phyloP scores from a whole-genome alignment of 2,113 vertebrate species.

The Platysteira castanea region DNA sequence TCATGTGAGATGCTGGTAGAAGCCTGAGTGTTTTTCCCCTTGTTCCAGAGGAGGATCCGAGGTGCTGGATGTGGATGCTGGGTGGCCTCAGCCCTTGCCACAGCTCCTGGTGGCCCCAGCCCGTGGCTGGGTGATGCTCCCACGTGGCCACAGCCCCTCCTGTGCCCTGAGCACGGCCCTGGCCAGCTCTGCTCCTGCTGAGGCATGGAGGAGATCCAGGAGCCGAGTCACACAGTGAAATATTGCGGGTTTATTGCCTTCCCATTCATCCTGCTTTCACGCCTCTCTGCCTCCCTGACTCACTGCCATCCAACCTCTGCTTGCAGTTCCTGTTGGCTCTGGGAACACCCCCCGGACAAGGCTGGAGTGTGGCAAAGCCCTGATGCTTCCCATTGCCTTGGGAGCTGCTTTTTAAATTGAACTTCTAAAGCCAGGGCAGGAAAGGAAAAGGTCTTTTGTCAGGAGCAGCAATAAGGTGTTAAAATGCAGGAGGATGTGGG shows the following conservation, averaged over 20 bases:
- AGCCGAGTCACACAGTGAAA: neutral
- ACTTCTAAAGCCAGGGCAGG: neutral
- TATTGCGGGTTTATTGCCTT: neutral
- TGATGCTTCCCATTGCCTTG: neutral
- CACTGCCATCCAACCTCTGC: neutral
- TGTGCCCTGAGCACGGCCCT: neutral
- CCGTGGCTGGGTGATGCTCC: accelerated
- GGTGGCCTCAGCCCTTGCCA: neutral
- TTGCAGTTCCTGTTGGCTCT: neutral
- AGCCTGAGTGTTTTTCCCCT: neutral
- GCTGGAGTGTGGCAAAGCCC: neutral
- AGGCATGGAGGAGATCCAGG: slow-evolving; percentile 7
- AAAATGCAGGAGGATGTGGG: neutral
- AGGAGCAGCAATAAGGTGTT: neutral
- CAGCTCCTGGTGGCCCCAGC: neutral
- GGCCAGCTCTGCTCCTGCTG: neutral
- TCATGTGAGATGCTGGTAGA: neutral
- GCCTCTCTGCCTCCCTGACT: slow-evolving; percentile 57
- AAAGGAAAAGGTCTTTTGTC: neutral
- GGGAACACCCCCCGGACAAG: slow-evolving; percentile 9
- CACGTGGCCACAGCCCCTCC: neutral
- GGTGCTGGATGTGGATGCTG: neutral
- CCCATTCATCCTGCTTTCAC: slow-evolving; percentile 55
- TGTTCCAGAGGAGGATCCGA: neutral
- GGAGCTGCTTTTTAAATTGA: neutral